Conservation (phyloP, 2,888 invertebrate genomes). For the Drosophila subsilvestris region DNA sequence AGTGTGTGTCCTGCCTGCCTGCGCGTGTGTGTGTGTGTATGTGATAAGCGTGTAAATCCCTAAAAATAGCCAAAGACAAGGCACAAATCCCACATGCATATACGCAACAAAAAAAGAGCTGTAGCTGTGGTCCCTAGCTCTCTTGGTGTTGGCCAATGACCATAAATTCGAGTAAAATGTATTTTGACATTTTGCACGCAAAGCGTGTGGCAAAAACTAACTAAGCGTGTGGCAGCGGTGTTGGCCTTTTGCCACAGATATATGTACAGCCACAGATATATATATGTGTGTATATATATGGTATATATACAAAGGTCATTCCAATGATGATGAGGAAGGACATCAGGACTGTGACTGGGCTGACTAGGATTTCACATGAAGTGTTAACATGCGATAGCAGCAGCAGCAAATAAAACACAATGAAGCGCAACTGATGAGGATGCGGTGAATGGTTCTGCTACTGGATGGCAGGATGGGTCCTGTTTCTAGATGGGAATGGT, state of each 20-base stretch:
- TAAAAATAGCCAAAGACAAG: constrained; percentile 65
- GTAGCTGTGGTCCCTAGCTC: constrained; percentile 28
- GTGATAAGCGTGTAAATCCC: constrained; percentile 74
- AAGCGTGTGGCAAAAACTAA: constrained; percentile 54
- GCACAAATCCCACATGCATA: constrained; percentile 56
- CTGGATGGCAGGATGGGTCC: neutral
- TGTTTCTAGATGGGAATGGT: neutral
- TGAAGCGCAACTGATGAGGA: constrained; percentile 71
- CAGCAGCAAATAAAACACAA: constrained; percentile 64
- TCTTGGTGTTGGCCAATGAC: constrained; percentile 60
- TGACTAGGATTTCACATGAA: constrained; percentile 71
- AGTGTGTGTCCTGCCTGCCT: constrained; percentile 9
- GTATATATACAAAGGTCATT: constrained; percentile 63
- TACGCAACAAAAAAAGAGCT: constrained; percentile 28
- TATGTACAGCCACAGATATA: constrained; percentile 12
- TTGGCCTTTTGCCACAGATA: constrained; percentile 10
- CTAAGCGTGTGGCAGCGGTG: constrained; percentile 60
- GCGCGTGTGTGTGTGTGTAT: constrained; percentile 26
- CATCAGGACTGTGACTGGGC: constrained; percentile 24
- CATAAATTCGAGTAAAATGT: constrained; percentile 77
- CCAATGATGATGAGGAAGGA: constrained; percentile 65
- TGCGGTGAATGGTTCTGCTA: constrained; percentile 19
- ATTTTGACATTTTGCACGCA: constrained; percentile 78
- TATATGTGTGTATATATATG: neutral
- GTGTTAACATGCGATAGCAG: constrained; percentile 78